Conservation (phyloP, 2,113 vertebrate genomes). For the Pristiophorus japonicus region DNA sequence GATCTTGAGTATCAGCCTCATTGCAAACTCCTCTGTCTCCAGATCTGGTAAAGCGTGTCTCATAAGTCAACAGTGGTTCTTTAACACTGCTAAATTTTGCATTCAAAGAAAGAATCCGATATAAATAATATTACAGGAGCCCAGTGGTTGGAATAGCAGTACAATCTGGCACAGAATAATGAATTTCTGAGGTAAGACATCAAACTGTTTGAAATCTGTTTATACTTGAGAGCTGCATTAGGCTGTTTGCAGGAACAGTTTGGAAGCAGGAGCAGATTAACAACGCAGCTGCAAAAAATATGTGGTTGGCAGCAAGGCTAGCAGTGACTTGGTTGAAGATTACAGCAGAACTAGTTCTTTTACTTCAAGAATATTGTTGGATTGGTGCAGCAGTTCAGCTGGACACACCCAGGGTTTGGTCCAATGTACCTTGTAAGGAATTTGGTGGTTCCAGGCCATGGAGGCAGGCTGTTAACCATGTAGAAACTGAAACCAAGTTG, state of each 20-base stretch:
- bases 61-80: not conserved
- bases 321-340: not conserved
- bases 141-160: not conserved
- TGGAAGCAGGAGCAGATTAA: slow-evolving; percentile 26
- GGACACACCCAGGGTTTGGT: slow-evolving; percentile 3
- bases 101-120: not conserved
- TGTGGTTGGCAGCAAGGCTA: slow-evolving; percentile 2
- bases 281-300: slow-evolving; percentile 30
- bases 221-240: slow-evolving; percentile 19
- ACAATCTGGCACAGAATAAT: not conserved
- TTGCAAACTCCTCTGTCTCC: not conserved
- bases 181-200: slow-evolving; percentile 26
- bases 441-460: not conserved
- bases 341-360: not conserved
- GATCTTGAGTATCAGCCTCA: not conserved
- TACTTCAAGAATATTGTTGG: not conserved
- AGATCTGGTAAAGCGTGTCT: not conserved
- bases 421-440: not conserved
- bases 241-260: slow-evolving; percentile 6
- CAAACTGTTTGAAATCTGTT: slow-evolving; percentile 28
- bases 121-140: not conserved
- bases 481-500: not conserved
- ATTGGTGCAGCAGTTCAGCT: not conserved
- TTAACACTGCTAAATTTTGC: not conserved
- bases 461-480: not conserved